Conservation (phyloP, 1,140 invertebrate species). For the Teleogryllus occipitalis region DNA sequence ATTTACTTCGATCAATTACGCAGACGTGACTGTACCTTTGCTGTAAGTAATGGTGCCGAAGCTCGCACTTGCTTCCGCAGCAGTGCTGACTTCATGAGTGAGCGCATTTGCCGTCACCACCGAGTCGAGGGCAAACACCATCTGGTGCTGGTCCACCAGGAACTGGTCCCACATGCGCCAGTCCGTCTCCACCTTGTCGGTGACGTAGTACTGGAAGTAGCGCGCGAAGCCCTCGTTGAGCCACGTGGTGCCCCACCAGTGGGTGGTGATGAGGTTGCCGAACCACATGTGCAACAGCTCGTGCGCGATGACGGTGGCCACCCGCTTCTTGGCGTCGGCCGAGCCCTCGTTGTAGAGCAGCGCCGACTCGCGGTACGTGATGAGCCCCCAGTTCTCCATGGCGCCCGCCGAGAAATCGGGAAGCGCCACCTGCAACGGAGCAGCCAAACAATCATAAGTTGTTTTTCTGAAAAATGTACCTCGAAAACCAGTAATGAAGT, state of each 20-base stretch:
- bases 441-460: too few species aligned
- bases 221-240: slow-evolving; percentile 48
- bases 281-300: slow-evolving; percentile 44
- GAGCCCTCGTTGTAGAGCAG: slow-evolving; percentile 28
- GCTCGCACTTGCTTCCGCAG: slow-evolving; percentile 47
- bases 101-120: slow-evolving; percentile 30
- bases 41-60: slow-evolving; percentile 65
- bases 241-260: slow-evolving; percentile 43
- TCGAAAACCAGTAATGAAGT: too few species aligned
- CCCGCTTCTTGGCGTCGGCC: slow-evolving; percentile 7
- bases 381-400: slow-evolving; percentile 51
- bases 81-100: slow-evolving; percentile 33
- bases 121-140: slow-evolving; percentile 25
- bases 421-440: slow-evolving; percentile 48
- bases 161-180: slow-evolving; percentile 62
- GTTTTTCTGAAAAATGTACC: too few species aligned
- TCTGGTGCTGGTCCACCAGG: slow-evolving; percentile 48
- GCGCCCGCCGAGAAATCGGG: slow-evolving; percentile 63
- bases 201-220: slow-evolving; percentile 36
- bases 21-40: slow-evolving; percentile 42
- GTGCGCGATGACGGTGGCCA: slow-evolving; percentile 43
- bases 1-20: too few species aligned
- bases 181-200: slow-evolving; percentile 31
- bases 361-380: slow-evolving; percentile 16
- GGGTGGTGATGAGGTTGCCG: slow-evolving; percentile 37